Base-by-base conservation (phyloP, 2,113 vertebrate genomes). In the Pycnonotus jocosus region DNA sequence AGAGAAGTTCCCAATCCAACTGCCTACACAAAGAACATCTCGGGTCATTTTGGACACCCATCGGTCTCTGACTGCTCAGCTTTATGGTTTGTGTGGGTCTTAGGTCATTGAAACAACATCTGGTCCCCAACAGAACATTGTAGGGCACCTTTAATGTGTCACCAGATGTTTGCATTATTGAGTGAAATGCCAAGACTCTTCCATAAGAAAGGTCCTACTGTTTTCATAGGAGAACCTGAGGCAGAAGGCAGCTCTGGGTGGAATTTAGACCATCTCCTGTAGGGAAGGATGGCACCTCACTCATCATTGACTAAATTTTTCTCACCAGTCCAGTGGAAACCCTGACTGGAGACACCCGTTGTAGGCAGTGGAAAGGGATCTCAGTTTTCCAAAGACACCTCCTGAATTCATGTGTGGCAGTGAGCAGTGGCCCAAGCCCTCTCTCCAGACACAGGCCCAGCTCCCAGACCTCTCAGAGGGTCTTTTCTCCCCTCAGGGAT, bases 171-270 rank as follows among this genome's bases (percentile, higher is more conserved):
- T 23, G 0, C 18, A 30, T 35, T 37, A 33, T 22, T 20, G 81
- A 74, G 44, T 10, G 27, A 71, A 90, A 74, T 9, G 28, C 35
- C 19, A 74, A 31, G 30, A 35, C 15, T 15, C 11, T 40, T 66
- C 33, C 1, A 0, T 17, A 47, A 61, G 45, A 8, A 40, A 83
- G 7, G 6, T 17, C 22, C 28, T 71, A 1, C 6, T 0, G 0
- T 64, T 87, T 58, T 15, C 45, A 50, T 23, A 57, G 44, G 53
- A 91, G 24, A 84, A 66, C 15, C 72, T 70, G 83, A 64, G 61
- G 69, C 57, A 86, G 53, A 50, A 54, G 40, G 5, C 0, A 18
- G 44, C 38, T 91, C 45, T 81, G 51, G 33, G 17, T 25, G 58
- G 23, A 10, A 5, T 60, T 84, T 51, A 38, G 21, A 38, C 15